phyloP scores from a whole-genome alignment of 2,113 vertebrate genomes.

The Oriolus oriolus region DNA sequence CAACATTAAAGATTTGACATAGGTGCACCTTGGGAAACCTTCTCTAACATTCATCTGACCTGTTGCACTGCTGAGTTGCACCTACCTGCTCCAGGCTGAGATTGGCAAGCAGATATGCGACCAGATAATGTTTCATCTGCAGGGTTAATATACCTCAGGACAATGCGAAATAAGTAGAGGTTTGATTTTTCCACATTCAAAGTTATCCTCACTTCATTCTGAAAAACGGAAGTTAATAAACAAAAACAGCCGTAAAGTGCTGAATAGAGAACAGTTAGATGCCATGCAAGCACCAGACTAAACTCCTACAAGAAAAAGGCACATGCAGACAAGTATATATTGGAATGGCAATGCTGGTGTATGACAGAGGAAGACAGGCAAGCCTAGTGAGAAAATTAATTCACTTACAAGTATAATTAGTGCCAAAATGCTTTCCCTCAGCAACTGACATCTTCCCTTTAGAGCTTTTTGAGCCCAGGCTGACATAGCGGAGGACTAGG shows the following conservation, averaged over 20 bases:
- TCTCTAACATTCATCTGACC: neutral
- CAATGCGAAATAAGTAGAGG: slow-evolving; percentile 75
- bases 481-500: slow-evolving; percentile 79
- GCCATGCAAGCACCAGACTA: slow-evolving; percentile 33
- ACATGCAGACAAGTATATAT: slow-evolving; percentile 10
- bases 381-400: slow-evolving; percentile 60
- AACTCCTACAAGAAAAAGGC: neutral
- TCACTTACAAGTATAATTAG: slow-evolving; percentile 85
- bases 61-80: neutral
- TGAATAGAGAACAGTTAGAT: slow-evolving; percentile 26
- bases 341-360: neutral
- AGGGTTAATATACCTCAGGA: slow-evolving; percentile 87
- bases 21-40: neutral
- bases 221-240: slow-evolving; percentile 74
- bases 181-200: slow-evolving; percentile 80
- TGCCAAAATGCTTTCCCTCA: slow-evolving; percentile 76
- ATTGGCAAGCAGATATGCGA: slow-evolving; percentile 73
- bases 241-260: slow-evolving; percentile 21
- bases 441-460: slow-evolving; percentile 78
- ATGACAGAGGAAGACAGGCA: slow-evolving; percentile 19
- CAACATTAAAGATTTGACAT: neutral
- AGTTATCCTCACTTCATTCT: slow-evolving; percentile 88
- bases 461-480: slow-evolving; percentile 68
- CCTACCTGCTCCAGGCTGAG: slow-evolving; percentile 78
- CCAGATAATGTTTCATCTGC: slow-evolving; percentile 71